A percentile compares a stretch with the other conserved stretches of the same genome.
These are phyloP conservation scores for Eupithecia insigniata DNA, from an alignment of 2,888 invertebrate species.

Conservation along the genomic window DNA sequence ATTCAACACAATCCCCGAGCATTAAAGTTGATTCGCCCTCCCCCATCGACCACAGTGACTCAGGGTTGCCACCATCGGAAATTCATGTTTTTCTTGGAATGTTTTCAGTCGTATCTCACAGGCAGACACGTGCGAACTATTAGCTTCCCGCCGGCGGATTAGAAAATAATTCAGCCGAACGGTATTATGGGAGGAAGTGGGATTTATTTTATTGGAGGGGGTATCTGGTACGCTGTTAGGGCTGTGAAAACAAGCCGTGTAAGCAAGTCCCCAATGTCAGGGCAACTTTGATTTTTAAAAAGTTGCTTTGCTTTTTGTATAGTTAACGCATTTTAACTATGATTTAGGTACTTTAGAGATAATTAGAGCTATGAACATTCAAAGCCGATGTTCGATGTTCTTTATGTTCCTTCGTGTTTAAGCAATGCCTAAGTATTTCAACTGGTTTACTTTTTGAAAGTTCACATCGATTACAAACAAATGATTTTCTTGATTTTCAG, in stretches of 20 bases:
- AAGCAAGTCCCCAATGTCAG: background rate
- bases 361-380: background rate
- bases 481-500: background rate
- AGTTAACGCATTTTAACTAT: too few relatives aligned
- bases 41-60: background rate
- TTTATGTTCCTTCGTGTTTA: background rate
- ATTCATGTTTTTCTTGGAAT: slow-evolving; percentile 82
- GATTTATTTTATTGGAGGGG: slow-evolving; percentile 79
- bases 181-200: slow-evolving; percentile 79
- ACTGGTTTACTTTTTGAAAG: background rate
- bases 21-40: slow-evolving; percentile 1
- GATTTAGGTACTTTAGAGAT: background rate
- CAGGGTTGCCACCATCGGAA: slow-evolving; percentile 53
- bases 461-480: background rate
- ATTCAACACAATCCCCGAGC: background rate
- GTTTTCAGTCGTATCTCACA: slow-evolving; percentile 78
- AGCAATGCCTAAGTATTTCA: background rate
- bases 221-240: slow-evolving; percentile 37
- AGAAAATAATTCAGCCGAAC: slow-evolving; percentile 84
- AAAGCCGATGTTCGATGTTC: background rate
- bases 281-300: background rate
- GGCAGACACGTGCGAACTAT: slow-evolving; percentile 82
- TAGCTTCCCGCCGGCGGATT: slow-evolving; percentile 80
- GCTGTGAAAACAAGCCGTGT: slow-evolving; percentile 2
- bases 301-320: too few relatives aligned